Evolutionary conservation across 23 tunicate species (phyloP).

Genomic region (Styela clava): DNA sequence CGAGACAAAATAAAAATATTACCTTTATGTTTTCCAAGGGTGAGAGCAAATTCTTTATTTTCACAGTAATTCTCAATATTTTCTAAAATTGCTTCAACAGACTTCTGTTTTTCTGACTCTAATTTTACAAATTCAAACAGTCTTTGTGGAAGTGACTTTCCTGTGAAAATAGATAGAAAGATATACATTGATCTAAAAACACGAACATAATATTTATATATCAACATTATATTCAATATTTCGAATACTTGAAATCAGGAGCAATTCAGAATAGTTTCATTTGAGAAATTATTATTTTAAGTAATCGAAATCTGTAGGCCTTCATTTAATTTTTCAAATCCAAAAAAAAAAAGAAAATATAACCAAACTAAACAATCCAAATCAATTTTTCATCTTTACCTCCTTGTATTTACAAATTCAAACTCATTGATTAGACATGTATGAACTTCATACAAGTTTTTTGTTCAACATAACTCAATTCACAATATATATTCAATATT

Average conservation of each 20-base stretch:
- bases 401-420: too few relatives aligned
- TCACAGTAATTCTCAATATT: constrained; percentile 46
- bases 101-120: neutral
- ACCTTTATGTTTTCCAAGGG: constrained; percentile 66
- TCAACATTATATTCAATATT: neutral
- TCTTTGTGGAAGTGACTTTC: constrained; percentile 32
- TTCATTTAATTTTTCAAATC: too few relatives aligned
- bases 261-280: too few relatives aligned
- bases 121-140: constrained; percentile 10
- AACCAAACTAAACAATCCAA: too few relatives aligned
- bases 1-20: neutral
- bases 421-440: too few relatives aligned
- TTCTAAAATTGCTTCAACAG: constrained; percentile 3
- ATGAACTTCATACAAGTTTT: too few relatives aligned
- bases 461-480: too few relatives aligned
- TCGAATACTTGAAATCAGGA: neutral
- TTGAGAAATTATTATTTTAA: too few relatives aligned
- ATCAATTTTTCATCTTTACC: too few relatives aligned
- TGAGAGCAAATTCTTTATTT: constrained; percentile 71
- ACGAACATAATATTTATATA: neutral
- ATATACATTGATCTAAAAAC: neutral
- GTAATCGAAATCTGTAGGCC: too few relatives aligned
- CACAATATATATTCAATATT: too few relatives aligned
- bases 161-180: neutral
- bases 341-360: too few relatives aligned